A percentile compares a stretch with the other conserved stretches of the same genome.
These are phyloP conservation scores for Coccyzus lansbergi DNA, from an alignment of 2,797 vertebrate genomes.

Conservation along the genomic window DNA sequence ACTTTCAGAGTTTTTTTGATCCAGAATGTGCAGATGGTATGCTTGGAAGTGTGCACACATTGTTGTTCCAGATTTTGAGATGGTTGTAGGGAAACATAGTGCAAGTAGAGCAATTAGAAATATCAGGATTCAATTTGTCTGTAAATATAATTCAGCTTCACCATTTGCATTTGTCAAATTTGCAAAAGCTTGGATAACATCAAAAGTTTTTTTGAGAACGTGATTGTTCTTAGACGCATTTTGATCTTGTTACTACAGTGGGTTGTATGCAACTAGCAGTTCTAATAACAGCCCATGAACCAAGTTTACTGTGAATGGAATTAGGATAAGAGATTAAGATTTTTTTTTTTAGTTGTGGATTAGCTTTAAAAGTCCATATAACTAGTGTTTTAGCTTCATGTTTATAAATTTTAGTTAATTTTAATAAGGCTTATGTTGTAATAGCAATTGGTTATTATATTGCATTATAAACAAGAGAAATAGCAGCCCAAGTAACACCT, in stretches of 20 bases:
- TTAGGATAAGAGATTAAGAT: background rate
- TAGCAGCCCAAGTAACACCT: background rate
- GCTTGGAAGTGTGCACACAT: background rate
- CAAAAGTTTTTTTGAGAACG: background rate
- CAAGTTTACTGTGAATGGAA: background rate
- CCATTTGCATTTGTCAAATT: background rate
- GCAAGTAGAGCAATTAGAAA: background rate
- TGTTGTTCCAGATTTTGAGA: background rate
- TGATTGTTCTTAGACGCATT: background rate
- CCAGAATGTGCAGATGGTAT: background rate
- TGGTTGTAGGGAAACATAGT: background rate
- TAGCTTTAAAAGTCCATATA: fast-evolving
- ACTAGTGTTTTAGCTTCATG: background rate
- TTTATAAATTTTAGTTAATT: background rate
- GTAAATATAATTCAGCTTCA: background rate
- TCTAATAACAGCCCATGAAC: background rate
- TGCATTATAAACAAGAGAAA: background rate
- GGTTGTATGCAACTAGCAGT: background rate
- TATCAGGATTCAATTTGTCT: background rate
- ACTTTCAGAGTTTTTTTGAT: background rate
- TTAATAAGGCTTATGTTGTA: background rate
- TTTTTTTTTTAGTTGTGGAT: background rate
- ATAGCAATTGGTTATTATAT: background rate
- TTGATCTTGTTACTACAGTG: background rate
- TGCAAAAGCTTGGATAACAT: background rate